Conservation (phyloP, 2,797 vertebrate genomes). For the Protonibea diacanthus region DNA sequence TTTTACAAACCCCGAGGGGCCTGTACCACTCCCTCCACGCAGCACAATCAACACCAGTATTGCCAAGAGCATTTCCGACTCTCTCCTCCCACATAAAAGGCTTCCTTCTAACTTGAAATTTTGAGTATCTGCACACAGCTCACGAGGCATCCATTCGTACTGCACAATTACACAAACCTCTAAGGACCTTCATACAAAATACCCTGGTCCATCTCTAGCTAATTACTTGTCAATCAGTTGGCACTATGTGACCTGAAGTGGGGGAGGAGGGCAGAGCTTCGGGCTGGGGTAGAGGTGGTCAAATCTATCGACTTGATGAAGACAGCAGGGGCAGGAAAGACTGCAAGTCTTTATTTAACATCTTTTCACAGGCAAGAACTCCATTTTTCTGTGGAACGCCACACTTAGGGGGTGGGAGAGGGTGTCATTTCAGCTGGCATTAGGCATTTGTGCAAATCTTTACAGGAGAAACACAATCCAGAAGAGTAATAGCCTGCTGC, state of each 20-base stretch:
- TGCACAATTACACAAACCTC: constrained; percentile 54
- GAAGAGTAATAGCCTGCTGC: constrained; percentile 36
- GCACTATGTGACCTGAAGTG: not conserved
- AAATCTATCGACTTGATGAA: constrained; percentile 46
- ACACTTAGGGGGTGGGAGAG: constrained; percentile 21
- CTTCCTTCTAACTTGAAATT: constrained; percentile 54
- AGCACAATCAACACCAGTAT: constrained; percentile 58
- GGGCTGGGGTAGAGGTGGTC: constrained; percentile 13
- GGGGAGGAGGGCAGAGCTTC: not conserved
- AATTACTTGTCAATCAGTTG: constrained; percentile 73
- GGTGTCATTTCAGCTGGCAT: constrained; percentile 31
- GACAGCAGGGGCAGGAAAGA: constrained; percentile 27
- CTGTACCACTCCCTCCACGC: constrained; percentile 48
- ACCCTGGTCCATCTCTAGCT: constrained; percentile 54
- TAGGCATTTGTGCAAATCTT: constrained; percentile 36
- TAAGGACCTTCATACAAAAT: constrained; percentile 49
- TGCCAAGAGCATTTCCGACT: constrained; percentile 62
- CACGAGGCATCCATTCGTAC: constrained; percentile 36
- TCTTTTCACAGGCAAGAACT: constrained; percentile 25
- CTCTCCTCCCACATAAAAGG: constrained; percentile 60
- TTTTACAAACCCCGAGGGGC: constrained; percentile 55
- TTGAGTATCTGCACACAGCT: constrained; percentile 44
- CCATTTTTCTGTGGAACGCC: constrained; percentile 25
- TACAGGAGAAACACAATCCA: constrained; percentile 32
- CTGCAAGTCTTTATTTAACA: constrained; percentile 23